These are phyloP conservation scores for Lepetodrilus schrolli DNA, from an alignment of 2,888 invertebrate genomes.

Conservation along the genomic window DNA sequence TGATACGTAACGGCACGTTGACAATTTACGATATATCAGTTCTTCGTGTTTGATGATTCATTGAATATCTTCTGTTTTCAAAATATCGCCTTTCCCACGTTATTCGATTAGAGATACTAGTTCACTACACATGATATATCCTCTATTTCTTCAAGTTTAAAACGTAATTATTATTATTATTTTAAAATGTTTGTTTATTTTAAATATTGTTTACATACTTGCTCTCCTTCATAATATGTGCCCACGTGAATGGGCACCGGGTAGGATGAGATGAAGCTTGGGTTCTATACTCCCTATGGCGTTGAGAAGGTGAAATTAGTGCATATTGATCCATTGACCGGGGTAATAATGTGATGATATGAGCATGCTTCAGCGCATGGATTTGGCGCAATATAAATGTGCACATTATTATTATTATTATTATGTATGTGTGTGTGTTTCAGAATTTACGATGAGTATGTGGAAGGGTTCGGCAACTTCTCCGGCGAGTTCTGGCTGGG, in stretches of 20 bases:
- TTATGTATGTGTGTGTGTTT: neutral
- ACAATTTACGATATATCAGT: too few species aligned
- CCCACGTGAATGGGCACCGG: neutral
- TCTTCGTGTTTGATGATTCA: too few species aligned
- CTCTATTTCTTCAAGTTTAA: too few species aligned
- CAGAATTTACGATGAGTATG: slow-evolving; percentile 87
- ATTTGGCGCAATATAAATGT: neutral
- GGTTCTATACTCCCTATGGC: neutral
- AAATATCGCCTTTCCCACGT: too few species aligned
- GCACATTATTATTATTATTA: neutral
- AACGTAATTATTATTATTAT: too few species aligned
- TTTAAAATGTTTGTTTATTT: too few species aligned
- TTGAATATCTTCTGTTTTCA: too few species aligned
- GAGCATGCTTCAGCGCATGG: neutral
- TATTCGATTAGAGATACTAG: too few species aligned
- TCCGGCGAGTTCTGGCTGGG: slow-evolving; percentile 89
- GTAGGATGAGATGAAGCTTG: neutral
- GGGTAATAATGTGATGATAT: neutral
- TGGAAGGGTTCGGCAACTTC: slow-evolving; percentile 84
- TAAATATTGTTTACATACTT: too few species aligned
- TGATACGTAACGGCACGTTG: too few species aligned
- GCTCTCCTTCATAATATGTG: too few species aligned
- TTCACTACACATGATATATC: too few species aligned
- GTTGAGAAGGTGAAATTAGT: neutral
- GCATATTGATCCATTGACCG: neutral